Percentiles rank a stretch among this genome's conserved stretches.
Conservation (phyloP, 1,140 invertebrate species). For the Drosophila kikkawai region DNA sequence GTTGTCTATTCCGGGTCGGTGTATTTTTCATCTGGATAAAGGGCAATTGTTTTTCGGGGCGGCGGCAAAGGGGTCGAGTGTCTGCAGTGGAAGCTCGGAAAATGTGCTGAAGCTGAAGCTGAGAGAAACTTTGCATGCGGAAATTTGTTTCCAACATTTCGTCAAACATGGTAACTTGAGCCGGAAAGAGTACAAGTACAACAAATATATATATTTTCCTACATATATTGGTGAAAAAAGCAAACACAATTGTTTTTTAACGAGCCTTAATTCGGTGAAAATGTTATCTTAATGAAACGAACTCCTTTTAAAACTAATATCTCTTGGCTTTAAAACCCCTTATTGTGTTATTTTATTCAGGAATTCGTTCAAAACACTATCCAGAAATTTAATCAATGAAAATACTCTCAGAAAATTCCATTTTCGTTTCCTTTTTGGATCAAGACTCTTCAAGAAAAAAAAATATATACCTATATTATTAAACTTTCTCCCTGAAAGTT, state of each 20-base stretch:
- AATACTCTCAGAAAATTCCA: conserved; percentile 4
- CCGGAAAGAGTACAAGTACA: not conserved
- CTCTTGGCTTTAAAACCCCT: no score
- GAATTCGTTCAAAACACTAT: not conserved
- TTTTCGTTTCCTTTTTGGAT: not conserved
- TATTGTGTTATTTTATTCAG: not conserved
- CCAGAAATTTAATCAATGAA: conserved; percentile 4
- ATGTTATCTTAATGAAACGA: not conserved
- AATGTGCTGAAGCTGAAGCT: conserved; percentile 6
- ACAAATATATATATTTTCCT: not conserved
- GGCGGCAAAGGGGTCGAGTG: not conserved
- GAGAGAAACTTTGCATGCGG: conserved; percentile 6
- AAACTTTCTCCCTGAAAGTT: conserved; percentile 43
- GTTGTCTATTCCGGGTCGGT: conserved; percentile 13
- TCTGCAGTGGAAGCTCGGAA: conserved; percentile 13
- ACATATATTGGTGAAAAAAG: not conserved
- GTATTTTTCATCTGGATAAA: conserved; percentile 7
- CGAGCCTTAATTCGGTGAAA: not conserved
- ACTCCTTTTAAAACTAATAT: no score
- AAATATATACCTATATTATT: not conserved
- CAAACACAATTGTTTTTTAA: not conserved
- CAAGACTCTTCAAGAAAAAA: not conserved
- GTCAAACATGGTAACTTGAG: conserved; percentile 10
- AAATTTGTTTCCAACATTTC: conserved; percentile 20
- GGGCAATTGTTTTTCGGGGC: conserved; percentile 37